These are phyloP conservation scores for Pseudolaguvia tuberculata DNA, from an alignment of 2,113 vertebrate genomes.

Conservation along the genomic window DNA sequence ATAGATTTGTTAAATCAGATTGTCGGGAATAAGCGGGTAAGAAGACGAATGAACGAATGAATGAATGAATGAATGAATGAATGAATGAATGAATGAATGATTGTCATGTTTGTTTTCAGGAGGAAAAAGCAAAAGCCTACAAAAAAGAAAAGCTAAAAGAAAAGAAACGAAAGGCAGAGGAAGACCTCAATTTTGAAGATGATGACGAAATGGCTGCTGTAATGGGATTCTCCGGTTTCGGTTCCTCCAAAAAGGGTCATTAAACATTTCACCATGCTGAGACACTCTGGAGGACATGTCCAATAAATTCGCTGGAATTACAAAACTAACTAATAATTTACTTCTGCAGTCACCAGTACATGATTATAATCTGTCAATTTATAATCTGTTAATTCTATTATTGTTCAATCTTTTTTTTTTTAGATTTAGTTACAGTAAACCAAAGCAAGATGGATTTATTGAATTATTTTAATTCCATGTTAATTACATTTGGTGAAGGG, in stretches of 20 bases:
- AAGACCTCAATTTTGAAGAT: slow-evolving; percentile 89
- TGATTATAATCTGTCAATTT: slow-evolving; percentile 5
- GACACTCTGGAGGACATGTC: not conserved
- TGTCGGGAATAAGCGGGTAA: no score
- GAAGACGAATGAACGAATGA: no score
- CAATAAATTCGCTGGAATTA: not conserved
- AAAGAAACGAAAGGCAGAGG: slow-evolving; percentile 88
- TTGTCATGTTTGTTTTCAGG: slow-evolving; percentile 62
- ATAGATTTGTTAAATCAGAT: no score
- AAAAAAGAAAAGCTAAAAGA: slow-evolving; percentile 96
- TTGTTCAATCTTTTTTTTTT: not conserved
- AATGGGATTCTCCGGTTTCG: slow-evolving; percentile 97
- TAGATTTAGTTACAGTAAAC: not conserved
- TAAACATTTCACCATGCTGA: slow-evolving; percentile 59
- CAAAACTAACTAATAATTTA: slow-evolving; percentile 5
- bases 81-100: no score
- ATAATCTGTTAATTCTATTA: not conserved
- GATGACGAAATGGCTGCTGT: slow-evolving; percentile 97
- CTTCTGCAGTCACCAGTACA: not conserved
- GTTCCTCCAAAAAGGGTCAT: slow-evolving; percentile 90
- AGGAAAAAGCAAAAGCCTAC: slow-evolving; percentile 97
- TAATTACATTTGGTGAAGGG: not conserved
- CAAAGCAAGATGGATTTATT: not conserved
- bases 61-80: no score
- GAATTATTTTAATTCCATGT: slow-evolving; percentile 10